phyloP scores from a whole-genome alignment of 2,888 invertebrate genomes.

The Drosophila melanosoma region DNA sequence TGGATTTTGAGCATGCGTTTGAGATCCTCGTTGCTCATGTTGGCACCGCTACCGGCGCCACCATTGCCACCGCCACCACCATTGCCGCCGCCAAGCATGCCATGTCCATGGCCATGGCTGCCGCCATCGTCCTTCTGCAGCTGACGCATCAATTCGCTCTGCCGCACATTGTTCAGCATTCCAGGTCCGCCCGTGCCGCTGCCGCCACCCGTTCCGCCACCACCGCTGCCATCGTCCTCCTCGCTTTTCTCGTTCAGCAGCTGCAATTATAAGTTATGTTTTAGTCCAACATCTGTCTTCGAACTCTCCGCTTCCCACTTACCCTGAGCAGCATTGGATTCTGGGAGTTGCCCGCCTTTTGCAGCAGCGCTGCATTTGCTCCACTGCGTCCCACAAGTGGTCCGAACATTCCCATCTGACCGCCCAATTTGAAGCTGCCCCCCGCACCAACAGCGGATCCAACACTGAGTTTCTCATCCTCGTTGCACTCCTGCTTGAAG shows the following conservation, averaged over 20 bases:
- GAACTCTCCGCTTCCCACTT: slow-evolving; percentile 54
- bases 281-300: not conserved
- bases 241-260: slow-evolving; percentile 93
- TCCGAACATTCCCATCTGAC: slow-evolving; percentile 59
- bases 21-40: slow-evolving; percentile 84
- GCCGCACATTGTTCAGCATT: slow-evolving; percentile 67
- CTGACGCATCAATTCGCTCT: slow-evolving; percentile 87
- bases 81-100: slow-evolving; percentile 59
- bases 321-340: slow-evolving; percentile 90
- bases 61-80: slow-evolving; percentile 31
- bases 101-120: slow-evolving; percentile 64
- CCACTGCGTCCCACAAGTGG: slow-evolving; percentile 42
- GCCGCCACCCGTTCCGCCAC: not conserved
- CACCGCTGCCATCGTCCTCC: slow-evolving; percentile 88
- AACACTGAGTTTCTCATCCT: slow-evolving; percentile 82
- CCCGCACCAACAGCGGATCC: slow-evolving; percentile 36
- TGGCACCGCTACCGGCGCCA: slow-evolving; percentile 64
- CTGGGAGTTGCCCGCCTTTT: slow-evolving; percentile 84
- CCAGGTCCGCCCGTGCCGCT: slow-evolving; percentile 78
- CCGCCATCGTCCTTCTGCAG: slow-evolving; percentile 84
- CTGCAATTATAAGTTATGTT: slow-evolving; percentile 84
- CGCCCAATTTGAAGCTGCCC: slow-evolving; percentile 73
- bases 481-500: slow-evolving; percentile 81
- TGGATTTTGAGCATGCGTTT: slow-evolving; percentile 84
- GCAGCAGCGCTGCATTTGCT: slow-evolving; percentile 53